Base-by-base conservation (phyloP, 2,888 invertebrate species). In the Slavum lentiscoides region DNA sequence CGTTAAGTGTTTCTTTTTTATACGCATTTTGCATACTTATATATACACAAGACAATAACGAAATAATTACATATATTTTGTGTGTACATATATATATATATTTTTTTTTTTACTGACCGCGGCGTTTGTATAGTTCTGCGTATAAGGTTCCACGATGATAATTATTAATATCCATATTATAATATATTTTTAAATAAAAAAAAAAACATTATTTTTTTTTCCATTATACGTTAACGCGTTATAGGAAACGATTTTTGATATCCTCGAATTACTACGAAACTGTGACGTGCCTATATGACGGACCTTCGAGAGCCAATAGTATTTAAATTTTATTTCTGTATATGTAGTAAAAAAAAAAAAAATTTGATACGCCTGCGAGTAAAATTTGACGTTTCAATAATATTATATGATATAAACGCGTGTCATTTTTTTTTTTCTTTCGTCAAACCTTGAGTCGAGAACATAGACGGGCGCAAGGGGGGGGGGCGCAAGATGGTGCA, bases 381-480 rank as follows among this genome's bases (percentile, higher is more conserved):
- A 30, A 15, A 61, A 73, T 43, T 13, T 55, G 17, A 74, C 74
- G 55, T 73, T 73, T 73, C 73, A 73, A 49, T 62, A 49, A 62
- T 62, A 62, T 17, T 55, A 13, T 49, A 49, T 11, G 11, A 13
- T 13, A 13, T 17, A 37, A 55, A 55, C 30, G 15, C n/a, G n/a
- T 19, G 17, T 19, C 49, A 43, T 67, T 43, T 49, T 73, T 30
- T 30, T 49, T 11, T 11, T 49, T 73, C n/a, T 30, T 30, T 15
- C 11, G 19, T 64, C 5, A 17, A 62, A 62, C 74, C 74, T 74
- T 64, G 74, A n/a, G 49, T 74, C 9, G 15, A 53, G 11, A 53
- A n/a, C n/a, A n/a, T n/a, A n/a, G n/a, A n/a, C n/a, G n/a, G n/a
- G n/a, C n/a, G n/a, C n/a, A n/a, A n/a, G n/a, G n/a, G n/a, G n/a